Evolutionary conservation across 2,888 invertebrate genomes (phyloP).

Genomic region (Embidobia sp.): DNA sequence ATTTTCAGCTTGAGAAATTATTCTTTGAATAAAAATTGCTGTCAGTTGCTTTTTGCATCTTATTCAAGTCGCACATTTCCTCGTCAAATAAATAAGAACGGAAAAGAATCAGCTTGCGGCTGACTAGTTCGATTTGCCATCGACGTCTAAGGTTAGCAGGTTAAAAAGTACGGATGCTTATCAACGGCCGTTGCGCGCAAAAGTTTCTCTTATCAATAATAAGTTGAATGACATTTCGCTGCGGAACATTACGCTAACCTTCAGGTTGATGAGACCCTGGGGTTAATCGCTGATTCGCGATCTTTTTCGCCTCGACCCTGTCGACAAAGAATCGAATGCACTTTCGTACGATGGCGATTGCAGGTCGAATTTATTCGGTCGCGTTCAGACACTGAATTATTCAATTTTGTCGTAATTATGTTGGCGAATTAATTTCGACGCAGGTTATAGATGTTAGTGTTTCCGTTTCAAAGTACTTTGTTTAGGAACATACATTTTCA

Average conservation of each 20-base stretch:
- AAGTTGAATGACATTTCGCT: constrained; percentile 30
- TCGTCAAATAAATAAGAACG: constrained; percentile 18
- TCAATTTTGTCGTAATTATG: constrained; percentile 16
- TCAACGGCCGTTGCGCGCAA: constrained; percentile 12
- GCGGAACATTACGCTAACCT: constrained; percentile 26
- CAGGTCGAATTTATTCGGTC: constrained; percentile 12
- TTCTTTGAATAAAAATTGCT: too few relatives aligned
- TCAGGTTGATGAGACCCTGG: constrained; percentile 23
- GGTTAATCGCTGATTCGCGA: constrained; percentile 27
- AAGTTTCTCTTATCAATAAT: constrained; percentile 52
- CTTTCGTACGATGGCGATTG: background rate
- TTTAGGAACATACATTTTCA: constrained; percentile 1
- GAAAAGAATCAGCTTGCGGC: constrained; percentile 9
- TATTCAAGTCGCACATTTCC: constrained; percentile 11
- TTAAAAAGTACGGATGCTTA: constrained; percentile 37
- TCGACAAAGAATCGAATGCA: constrained; percentile 9
- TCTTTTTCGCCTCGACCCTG: constrained; percentile 21
- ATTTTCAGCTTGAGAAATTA: too few relatives aligned
- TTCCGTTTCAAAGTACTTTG: constrained; percentile 8
- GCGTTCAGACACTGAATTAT: constrained; percentile 3
- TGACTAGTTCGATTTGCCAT: constrained; percentile 16
- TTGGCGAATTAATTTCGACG: constrained; percentile 9
- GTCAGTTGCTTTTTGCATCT: constrained; percentile 15
- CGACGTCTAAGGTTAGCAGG: constrained; percentile 26
- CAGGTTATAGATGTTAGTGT: constrained; percentile 3